These are phyloP conservation scores for Echinometra lucunter DNA, from an alignment of 53 echinoderm and acorn worm species.

Conservation along the genomic window DNA sequence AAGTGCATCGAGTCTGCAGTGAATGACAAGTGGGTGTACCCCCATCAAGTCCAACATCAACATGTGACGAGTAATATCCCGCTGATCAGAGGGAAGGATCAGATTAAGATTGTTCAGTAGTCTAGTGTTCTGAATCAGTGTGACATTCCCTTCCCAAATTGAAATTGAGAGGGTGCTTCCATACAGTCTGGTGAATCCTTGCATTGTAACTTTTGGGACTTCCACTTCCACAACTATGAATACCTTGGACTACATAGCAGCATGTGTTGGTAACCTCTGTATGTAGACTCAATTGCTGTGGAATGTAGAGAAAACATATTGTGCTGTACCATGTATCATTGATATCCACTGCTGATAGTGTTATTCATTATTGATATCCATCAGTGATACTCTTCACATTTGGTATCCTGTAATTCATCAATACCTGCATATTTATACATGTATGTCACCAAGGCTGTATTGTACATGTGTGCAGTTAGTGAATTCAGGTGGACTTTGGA, in stretches of 20 bases:
- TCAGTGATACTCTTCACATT: background rate
- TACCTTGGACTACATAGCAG: background rate
- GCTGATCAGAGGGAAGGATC: background rate
- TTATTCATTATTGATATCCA: background rate
- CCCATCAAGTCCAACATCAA: background rate
- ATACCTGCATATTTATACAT: background rate
- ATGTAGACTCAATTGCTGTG: background rate
- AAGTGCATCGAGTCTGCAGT: background rate
- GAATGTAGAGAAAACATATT: background rate
- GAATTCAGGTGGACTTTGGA: constrained; percentile 6
- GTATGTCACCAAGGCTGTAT: background rate
- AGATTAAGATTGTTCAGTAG: background rate
- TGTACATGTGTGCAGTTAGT: background rate
- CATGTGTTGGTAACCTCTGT: background rate
- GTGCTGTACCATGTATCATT: background rate
- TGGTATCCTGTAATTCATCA: background rate
- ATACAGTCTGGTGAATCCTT: background rate
- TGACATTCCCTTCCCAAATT: background rate
- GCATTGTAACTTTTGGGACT: background rate
- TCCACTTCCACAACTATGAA: background rate
- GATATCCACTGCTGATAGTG: no score
- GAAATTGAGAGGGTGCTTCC: background rate
- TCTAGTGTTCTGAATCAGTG: background rate
- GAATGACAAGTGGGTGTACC: constrained; percentile 27
- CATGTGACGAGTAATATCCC: constrained; percentile 20